Evolutionary conservation across 2,797 vertebrate genomes (phyloP).

Genomic region (Pseudochaenichthys georgianus): DNA sequence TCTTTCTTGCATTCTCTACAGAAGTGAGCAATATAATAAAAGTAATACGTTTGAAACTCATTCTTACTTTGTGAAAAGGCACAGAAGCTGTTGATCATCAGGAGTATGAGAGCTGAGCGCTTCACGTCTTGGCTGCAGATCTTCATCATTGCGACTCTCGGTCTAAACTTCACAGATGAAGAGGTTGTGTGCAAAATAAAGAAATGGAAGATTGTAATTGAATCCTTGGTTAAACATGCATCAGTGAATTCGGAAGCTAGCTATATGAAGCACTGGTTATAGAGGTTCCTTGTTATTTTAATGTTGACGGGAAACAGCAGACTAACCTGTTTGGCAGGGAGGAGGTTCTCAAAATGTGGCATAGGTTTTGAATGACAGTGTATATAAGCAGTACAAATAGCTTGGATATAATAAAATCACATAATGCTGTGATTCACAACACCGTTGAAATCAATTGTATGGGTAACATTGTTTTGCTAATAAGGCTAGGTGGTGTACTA

Average conservation of each 20-base stretch:
- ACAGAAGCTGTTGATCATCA: constrained; percentile 28
- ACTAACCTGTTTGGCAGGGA: constrained; percentile 6
- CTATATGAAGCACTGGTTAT: background rate
- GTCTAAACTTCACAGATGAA: background rate
- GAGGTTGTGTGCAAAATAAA: background rate
- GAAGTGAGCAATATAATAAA: no score
- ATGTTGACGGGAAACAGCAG: background rate
- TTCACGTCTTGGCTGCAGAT: constrained; percentile 22
- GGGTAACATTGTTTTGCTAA: no score
- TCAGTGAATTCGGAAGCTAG: no score
- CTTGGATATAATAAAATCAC: no score
- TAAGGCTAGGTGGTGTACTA: no score
- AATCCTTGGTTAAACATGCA: no score
- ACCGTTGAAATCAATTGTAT: no score
- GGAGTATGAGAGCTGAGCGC: constrained; percentile 12
- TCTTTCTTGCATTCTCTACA: background rate
- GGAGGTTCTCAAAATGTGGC: background rate
- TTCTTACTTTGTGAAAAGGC: constrained; percentile 46
- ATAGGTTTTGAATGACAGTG: no score
- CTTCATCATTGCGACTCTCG: background rate
- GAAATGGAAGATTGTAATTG: no score
- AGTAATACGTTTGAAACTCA: background rate
- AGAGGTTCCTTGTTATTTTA: background rate
- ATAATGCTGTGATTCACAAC: no score
- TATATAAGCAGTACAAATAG: no score